Base-by-base conservation (phyloP, 2,888 invertebrate genomes). In the Timema podura region DNA sequence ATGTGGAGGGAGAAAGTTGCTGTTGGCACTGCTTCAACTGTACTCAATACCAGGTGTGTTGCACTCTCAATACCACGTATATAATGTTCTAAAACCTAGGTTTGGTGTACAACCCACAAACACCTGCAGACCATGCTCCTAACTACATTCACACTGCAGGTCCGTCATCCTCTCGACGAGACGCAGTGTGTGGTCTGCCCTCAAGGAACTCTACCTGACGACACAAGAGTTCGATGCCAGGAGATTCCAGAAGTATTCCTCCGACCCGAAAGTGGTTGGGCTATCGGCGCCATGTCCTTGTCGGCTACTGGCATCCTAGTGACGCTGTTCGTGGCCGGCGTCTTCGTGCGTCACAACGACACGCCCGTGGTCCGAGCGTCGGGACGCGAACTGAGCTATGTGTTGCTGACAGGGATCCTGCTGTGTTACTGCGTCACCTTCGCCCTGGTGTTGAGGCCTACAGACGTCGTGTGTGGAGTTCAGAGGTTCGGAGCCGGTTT, bases 291-390 rank as follows among this genome's bases (percentile, higher is more conserved):
- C 11, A 94, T 96, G 92, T 88, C 91, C 10, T 89, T 96, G 79
- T 92, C 95, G 48, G 88, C 92, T 9, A 87, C 91, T 0, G 97
- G 98, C 15, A 92, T 95, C 75, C 81, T 94, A 68, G 86, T 94
- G 72, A 81, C 88, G 1, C 74, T 84, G 9, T 91, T 91, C 80
- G 91, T 94, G 6, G 87, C 89, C 69, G 87, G 89, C 8, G 91
- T 96, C 30, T 96, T 96, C 85, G 83, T 92, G 68, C 87, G 89
- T 16, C 90, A 94, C 83, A 93, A 96, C 81, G 91, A 94, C 75
- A 98, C 98, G 0, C 97, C 98, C 0, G 94, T 98, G 67, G 98
- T 99, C n/a, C 89, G 97, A 75, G 96, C 98, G 51, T 95, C 96
- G 15, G 97, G 97, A 51, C 85, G 93, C 64, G 94, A 95, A 82